Evolutionary conservation across 2,888 invertebrate genomes (phyloP).

Genomic region (Watsonalla cultraria): DNA sequence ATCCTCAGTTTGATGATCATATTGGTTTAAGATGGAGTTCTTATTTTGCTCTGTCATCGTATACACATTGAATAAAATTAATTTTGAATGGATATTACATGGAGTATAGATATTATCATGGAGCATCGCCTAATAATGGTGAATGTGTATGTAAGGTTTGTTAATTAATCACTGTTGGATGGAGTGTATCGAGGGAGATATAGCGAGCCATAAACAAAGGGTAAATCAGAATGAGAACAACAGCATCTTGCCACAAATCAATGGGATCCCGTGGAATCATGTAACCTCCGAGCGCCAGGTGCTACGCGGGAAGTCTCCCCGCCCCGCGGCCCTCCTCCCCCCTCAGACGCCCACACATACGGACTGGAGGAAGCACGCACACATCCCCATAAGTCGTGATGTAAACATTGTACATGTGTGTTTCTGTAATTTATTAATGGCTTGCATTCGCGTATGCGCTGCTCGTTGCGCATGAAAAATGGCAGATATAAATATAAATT

Average conservation of each 20-base stretch:
- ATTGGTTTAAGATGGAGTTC: no score
- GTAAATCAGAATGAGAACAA: constrained; percentile 51
- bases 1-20: no score
- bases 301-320: constrained; percentile 69
- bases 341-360: constrained; percentile 39
- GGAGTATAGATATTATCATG: not conserved
- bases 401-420: constrained; percentile 54
- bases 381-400: constrained; percentile 39
- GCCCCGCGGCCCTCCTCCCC: constrained; percentile 23
- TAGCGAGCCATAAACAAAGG: constrained; percentile 38
- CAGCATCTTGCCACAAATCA: constrained; percentile 68
- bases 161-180: not conserved
- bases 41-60: no score
- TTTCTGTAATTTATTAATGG: constrained; percentile 71
- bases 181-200: constrained; percentile 1
- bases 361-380: constrained; percentile 48
- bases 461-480: constrained; percentile 65
- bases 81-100: no score
- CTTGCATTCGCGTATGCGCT: constrained; percentile 66
- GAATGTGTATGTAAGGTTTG: not conserved
- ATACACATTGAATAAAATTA: no score
- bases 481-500: constrained; percentile 61
- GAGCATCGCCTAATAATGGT: not conserved
- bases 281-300: constrained; percentile 73
- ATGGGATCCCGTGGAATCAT: constrained; percentile 63